phyloP scores from a whole-genome alignment of 2,797 vertebrate species.

The Sandelia bainsii region DNA sequence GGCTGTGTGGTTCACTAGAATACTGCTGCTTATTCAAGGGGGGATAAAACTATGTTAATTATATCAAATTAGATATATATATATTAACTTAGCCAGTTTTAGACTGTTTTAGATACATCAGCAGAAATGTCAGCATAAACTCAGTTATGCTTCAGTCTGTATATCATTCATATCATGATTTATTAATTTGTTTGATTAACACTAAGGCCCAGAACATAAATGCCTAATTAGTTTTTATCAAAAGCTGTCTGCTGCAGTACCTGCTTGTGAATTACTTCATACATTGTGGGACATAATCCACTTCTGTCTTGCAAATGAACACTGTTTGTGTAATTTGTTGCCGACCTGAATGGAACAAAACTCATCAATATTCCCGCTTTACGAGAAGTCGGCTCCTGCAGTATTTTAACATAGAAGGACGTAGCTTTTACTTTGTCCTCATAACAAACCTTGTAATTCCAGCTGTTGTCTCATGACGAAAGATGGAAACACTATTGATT shows the following conservation, averaged over 20 bases:
- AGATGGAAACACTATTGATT: conserved; percentile 67
- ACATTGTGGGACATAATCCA: conserved; percentile 46
- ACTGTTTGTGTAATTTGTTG: conserved; percentile 58
- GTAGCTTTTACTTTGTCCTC: conserved; percentile 24
- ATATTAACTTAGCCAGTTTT: no score
- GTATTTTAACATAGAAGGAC: conserved; percentile 7
- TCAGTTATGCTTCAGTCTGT: conserved; percentile 15
- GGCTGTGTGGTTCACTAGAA: background rate
- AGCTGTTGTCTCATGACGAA: conserved; percentile 45
- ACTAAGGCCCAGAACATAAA: conserved; percentile 45
- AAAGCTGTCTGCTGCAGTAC: conserved; percentile 33
- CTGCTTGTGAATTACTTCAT: conserved; percentile 59
- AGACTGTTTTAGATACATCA: conserved; percentile 30
- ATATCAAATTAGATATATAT: no score
- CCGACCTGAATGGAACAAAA: conserved; percentile 5
- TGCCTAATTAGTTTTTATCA: conserved; percentile 64
- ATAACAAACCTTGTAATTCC: conserved; percentile 30
- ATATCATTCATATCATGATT: conserved; percentile 41
- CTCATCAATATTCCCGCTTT: conserved; percentile 14
- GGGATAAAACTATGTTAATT: no score
- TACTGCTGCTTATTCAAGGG: no score
- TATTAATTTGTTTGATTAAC: conserved; percentile 76
- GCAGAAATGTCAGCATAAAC: conserved; percentile 18
- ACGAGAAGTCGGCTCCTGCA: conserved; percentile 1
- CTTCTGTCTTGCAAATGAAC: conserved; percentile 43